Percentiles rank a stretch among this genome's conserved stretches.
Conservation (phyloP, 2,113 vertebrate genomes). For the Psilopogon haemacephalus region DNA sequence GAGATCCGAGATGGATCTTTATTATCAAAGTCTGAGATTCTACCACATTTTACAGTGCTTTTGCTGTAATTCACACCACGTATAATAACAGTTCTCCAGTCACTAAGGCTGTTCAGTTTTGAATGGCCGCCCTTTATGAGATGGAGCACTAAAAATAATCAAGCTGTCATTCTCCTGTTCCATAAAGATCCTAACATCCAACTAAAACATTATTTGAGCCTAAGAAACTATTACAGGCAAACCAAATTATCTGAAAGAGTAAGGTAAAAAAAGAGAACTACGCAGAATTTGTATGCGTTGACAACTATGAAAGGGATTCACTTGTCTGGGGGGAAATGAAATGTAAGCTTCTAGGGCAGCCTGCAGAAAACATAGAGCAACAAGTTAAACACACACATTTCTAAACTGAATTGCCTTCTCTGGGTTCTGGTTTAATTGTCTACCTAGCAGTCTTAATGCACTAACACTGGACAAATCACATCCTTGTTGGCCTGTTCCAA, state of each 20-base stretch:
- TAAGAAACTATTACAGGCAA: background rate
- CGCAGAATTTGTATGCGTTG: background rate
- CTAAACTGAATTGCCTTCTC: background rate
- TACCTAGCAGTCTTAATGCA: background rate
- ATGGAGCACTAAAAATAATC: background rate
- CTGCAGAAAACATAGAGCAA: background rate
- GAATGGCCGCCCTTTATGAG: background rate
- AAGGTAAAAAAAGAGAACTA: background rate
- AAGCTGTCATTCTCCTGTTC: background rate
- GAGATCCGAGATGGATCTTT: background rate
- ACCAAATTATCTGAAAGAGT: background rate
- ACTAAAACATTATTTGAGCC: background rate
- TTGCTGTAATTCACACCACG: background rate
- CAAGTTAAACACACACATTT: background rate
- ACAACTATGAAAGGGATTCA: background rate
- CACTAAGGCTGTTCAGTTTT: background rate
- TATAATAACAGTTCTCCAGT: background rate
- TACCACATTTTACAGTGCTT: background rate
- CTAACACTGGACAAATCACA: background rate
- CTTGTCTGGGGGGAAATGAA: background rate
- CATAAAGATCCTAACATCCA: background rate
- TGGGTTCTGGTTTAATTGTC: background rate
- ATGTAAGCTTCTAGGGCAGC: background rate
- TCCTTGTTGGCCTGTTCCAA: rapidly evolving
- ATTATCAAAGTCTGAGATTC: background rate